Percentiles rank a stretch among this genome's conserved stretches.
These are phyloP conservation scores for Netta rufina DNA, from an alignment of 2,797 vertebrate genomes.

Conservation along the genomic window DNA sequence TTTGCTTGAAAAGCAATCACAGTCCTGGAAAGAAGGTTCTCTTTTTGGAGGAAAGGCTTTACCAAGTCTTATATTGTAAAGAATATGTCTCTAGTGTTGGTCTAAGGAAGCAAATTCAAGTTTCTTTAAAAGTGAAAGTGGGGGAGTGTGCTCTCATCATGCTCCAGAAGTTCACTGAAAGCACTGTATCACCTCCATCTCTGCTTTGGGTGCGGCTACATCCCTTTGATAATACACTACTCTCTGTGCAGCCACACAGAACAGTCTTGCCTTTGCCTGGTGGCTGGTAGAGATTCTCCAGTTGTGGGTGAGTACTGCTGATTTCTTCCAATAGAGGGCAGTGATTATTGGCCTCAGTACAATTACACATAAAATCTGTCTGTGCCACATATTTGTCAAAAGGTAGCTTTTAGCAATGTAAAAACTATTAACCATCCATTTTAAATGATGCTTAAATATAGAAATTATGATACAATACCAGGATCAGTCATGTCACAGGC, in stretches of 20 bases:
- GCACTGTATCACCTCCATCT: not conserved
- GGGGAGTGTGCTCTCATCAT: fast-evolving
- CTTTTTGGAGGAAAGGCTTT: not conserved
- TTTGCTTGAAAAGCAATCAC: not conserved
- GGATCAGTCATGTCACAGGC: not conserved
- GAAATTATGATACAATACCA: not conserved
- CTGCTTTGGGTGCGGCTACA: not conserved
- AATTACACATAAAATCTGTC: not conserved
- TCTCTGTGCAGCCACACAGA: not conserved
- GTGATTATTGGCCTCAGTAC: not conserved
- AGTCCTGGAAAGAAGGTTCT: not conserved
- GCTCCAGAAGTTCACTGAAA: not conserved
- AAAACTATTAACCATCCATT: not conserved
- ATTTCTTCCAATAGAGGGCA: not conserved
- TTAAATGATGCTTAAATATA: not conserved
- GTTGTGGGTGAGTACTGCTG: not conserved
- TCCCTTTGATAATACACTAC: not conserved
- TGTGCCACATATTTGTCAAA: not conserved
- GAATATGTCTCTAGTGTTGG: not conserved
- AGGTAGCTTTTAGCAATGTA: not conserved
- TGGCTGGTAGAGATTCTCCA: not conserved
- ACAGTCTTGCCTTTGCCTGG: not conserved
- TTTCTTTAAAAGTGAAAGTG: not conserved
- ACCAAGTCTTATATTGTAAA: not conserved
- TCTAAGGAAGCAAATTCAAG: not conserved